Evolutionary conservation across 2,797 vertebrate genomes (phyloP).

Genomic region (Rhinogobio ventralis): DNA sequence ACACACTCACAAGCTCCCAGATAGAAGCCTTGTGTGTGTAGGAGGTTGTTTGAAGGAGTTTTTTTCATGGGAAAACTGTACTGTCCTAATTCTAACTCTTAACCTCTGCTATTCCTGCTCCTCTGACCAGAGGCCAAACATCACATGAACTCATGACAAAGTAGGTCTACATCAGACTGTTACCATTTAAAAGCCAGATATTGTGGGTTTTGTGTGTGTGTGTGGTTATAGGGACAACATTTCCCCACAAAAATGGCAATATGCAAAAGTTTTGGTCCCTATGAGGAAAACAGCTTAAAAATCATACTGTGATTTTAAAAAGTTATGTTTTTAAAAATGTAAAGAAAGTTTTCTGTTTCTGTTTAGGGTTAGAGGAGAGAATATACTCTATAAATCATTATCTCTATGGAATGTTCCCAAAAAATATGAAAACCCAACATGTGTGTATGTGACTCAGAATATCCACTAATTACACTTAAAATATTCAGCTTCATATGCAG

Average conservation of each 20-base stretch:
- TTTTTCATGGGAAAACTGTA: conserved; percentile 39
- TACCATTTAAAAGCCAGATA: not conserved
- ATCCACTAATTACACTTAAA: not conserved
- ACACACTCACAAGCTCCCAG: not conserved
- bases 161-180: conserved; percentile 3
- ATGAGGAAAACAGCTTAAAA: not conserved
- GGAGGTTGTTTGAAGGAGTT: conserved; percentile 13
- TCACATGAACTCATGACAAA: conserved; percentile 28
- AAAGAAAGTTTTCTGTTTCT: no score
- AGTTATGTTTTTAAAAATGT: not conserved
- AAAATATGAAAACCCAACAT: not conserved
- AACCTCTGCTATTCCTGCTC: conserved; percentile 38
- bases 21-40: not conserved
- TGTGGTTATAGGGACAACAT: not conserved
- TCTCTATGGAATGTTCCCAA: not conserved
- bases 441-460: not conserved
- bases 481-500: not conserved
- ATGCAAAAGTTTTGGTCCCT: not conserved
- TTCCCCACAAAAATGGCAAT: not conserved
- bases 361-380: not conserved
- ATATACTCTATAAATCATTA: not conserved
- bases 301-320: no score
- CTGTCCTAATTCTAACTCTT: conserved; percentile 33
- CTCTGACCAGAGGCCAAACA: conserved; percentile 33
- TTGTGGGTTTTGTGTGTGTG: not conserved